Conservation (phyloP, 1,140 invertebrate species). For the Calliphora vicina region DNA sequence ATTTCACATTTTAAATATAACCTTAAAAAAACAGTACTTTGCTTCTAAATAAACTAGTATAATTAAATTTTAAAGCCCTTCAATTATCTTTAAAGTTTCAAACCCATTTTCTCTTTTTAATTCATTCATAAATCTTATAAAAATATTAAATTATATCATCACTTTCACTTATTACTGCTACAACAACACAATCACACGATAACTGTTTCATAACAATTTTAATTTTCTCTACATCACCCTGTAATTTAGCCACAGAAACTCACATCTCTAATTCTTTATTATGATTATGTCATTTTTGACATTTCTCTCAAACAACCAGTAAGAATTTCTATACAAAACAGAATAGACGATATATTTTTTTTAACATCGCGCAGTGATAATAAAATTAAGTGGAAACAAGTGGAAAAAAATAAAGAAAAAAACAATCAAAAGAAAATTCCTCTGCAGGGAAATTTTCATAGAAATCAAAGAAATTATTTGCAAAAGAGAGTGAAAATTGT, state of each 20-base stretch:
- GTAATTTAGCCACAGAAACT: not conserved
- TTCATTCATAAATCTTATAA: too few relatives aligned
- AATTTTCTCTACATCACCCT: not conserved
- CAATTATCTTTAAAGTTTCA: too few relatives aligned
- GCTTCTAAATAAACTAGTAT: too few relatives aligned
- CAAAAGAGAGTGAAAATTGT: not conserved
- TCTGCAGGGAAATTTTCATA: not conserved
- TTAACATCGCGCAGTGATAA: not conserved
- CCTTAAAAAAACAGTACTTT: too few relatives aligned
- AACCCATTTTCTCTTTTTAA: too few relatives aligned
- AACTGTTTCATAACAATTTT: not conserved
- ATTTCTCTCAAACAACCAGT: not conserved
- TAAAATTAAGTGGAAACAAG: not conserved
- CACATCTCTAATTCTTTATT: not conserved
- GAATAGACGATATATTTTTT: not conserved
- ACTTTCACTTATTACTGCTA: not conserved
- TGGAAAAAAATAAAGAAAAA: not conserved
- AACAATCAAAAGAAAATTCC: conserved; percentile 5
- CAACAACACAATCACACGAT: not conserved
- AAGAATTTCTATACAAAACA: conserved; percentile 9
- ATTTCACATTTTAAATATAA: too few relatives aligned
- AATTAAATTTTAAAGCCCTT: too few relatives aligned
- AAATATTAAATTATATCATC: too few relatives aligned
- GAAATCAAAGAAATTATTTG: not conserved
- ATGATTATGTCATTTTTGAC: conserved; percentile 4